Evolutionary conservation across 1,140 invertebrate genomes (phyloP), one percentile per base, ranked within the genome.

Genomic region (Telenomus remus): DNA sequence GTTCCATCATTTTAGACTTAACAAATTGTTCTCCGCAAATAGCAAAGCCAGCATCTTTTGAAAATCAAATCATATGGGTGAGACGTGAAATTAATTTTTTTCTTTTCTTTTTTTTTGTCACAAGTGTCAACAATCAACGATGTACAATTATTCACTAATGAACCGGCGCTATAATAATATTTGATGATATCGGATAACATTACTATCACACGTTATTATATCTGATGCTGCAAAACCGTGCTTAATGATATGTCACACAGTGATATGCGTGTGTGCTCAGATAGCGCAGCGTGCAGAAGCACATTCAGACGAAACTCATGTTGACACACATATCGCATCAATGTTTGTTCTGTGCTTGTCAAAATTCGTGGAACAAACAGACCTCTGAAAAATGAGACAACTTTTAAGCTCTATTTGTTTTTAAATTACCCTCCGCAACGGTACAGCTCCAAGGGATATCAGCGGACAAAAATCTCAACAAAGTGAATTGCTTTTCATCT

Each of bases 231-330:
- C 61, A 65, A 65, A 65, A 56, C 15, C 46, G 16, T 49, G 16
- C 53, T 43, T 65, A 56, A 65, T 65, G 61, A 54, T 63, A 54
- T 54, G 50, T 53, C 61, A 57, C 57, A 51, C 44, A 47, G 44
- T 49, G 63, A 65, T 56, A 56, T 49, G 35, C 44, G 13, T 16
- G 34, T 44, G 48, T 56, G 37, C 4, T 37, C 35, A 57, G 64
- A 66, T 57, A 57, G 54, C 27, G 51, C 50, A 57, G 48, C 54
- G 54, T 34, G 16, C 54, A 66, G 48, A 51, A 57, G 47, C 64
- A 43, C 50, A 49, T 57, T 57, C 51, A 57, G 47, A 57, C 48
- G n/a, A 35, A 57, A 57, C 15, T 55, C 54, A 43, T 46, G 54
- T 51, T 57, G 64, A 51, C 47, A 27, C 14, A 51, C 54, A 46